Evolutionary conservation across 1,140 invertebrate species (phyloP).

Genomic region (Drosophila teissieri): DNA sequence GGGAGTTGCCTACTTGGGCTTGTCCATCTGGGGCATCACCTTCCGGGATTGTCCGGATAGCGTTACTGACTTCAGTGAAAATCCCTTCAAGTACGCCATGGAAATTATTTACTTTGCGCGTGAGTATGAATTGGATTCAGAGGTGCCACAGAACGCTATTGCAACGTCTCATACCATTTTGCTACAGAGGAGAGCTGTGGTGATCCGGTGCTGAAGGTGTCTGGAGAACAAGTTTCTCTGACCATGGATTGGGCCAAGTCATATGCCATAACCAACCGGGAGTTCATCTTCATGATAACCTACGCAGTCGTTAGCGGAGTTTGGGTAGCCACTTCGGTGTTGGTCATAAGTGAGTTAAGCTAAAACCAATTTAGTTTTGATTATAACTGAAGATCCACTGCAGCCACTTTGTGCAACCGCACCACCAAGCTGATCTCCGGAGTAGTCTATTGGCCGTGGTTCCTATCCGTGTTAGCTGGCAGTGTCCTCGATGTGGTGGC

Average conservation of each 20-base stretch:
- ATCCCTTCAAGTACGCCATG: constrained; percentile 72
- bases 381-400: not conserved
- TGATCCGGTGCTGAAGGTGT: constrained; percentile 5
- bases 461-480: constrained; percentile 65
- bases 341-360: constrained; percentile 67
- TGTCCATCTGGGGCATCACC: constrained; percentile 74
- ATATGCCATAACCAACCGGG: constrained; percentile 55
- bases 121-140: constrained; percentile 18
- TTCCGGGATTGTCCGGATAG: constrained; percentile 37
- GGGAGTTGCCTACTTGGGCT: constrained; percentile 61
- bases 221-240: not conserved
- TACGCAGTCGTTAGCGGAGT: constrained; percentile 75
- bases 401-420: constrained; percentile 68
- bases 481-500: constrained; percentile 73
- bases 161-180: not conserved
- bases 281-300: constrained; percentile 69
- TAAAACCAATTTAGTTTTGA: too few species aligned
- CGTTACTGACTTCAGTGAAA: constrained; percentile 32
- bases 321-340: constrained; percentile 68
- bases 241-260: constrained; percentile 56
- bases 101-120: constrained; percentile 70
- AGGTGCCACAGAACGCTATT: not conserved
- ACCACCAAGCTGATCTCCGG: constrained; percentile 74
- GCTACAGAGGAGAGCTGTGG: constrained; percentile 48
- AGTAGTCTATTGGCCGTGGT: constrained; percentile 77